Evolutionary conservation across 2,113 vertebrate species (phyloP).

Genomic region (Syngnathus floridae): DNA sequence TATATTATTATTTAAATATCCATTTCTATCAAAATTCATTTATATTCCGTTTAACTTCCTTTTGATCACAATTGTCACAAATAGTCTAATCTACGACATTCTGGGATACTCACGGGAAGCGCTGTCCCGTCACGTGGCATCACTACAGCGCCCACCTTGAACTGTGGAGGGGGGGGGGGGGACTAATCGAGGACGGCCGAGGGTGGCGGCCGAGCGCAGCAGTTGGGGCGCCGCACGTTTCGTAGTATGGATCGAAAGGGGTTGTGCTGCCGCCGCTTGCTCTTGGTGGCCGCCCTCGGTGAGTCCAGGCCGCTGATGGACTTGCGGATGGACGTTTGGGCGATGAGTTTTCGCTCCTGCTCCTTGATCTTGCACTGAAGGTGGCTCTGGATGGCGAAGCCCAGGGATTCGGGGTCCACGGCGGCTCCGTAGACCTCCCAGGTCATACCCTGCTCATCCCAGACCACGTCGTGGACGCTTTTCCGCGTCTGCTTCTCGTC

Average conservation of each 20-base stretch:
- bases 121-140: constrained; percentile 36
- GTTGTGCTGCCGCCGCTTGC: constrained; percentile 83
- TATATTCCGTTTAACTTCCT: constrained; percentile 30
- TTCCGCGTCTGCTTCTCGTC: constrained; percentile 72
- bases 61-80: constrained; percentile 56
- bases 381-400: constrained; percentile 96
- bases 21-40: constrained; percentile 62
- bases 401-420: constrained; percentile 88
- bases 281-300: constrained; percentile 72
- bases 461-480: constrained; percentile 83
- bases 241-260: constrained; percentile 89
- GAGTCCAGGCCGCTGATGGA: constrained; percentile 80
- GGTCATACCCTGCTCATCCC: constrained; percentile 98
- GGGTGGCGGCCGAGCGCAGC: constrained; percentile 83
- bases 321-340: constrained; percentile 76
- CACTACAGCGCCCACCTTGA: constrained; percentile 33
- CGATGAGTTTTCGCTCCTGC: constrained; percentile 82
- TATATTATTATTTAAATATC: constrained; percentile 48
- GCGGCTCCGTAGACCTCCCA: constrained; percentile 98
- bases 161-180: constrained; percentile 28
- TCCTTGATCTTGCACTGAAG: constrained; percentile 94
- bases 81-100: constrained; percentile 58
- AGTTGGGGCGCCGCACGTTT: constrained; percentile 87
- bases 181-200: constrained; percentile 86
- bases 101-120: constrained; percentile 44